Percentiles rank a stretch among this genome's conserved stretches.
phyloP scores from a whole-genome alignment of 2,113 vertebrate species.

The Salvelinus sp. region DNA sequence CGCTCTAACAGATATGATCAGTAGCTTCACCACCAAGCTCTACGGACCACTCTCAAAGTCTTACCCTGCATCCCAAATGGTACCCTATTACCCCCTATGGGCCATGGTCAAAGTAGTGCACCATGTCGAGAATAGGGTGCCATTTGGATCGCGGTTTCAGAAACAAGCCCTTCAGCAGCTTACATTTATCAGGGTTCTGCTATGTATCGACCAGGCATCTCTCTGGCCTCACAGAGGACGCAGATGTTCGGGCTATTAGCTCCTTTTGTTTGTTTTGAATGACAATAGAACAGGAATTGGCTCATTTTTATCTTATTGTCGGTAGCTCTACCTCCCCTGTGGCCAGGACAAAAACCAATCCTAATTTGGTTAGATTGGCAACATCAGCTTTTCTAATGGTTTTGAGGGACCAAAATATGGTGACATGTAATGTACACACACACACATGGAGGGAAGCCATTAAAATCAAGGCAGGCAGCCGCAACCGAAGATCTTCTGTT shows the following conservation, averaged over 20 bases:
- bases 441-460: conserved; percentile 57
- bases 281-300: conserved; percentile 81
- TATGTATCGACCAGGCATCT: conserved; percentile 75
- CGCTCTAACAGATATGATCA: conserved; percentile 74
- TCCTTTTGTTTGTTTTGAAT: conserved; percentile 84
- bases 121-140: no score
- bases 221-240: conserved; percentile 69
- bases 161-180: conserved; percentile 71
- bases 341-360: conserved; percentile 78
- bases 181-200: conserved; percentile 64
- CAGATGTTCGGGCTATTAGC: conserved; percentile 81
- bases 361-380: conserved; percentile 77
- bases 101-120: no score
- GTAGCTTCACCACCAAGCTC: conserved; percentile 70
- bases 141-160: conserved; percentile 9
- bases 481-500: not conserved
- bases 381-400: conserved; percentile 76
- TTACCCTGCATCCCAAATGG: conserved; percentile 3
- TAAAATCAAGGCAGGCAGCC: not conserved
- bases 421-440: conserved; percentile 72
- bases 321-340: conserved; percentile 80
- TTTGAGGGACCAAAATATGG: conserved; percentile 78
- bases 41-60: conserved; percentile 75
- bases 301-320: conserved; percentile 82
- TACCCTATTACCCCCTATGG: no score